These are phyloP conservation scores for Serinus canaria DNA, from an alignment of 2,113 vertebrate genomes.

Conservation along the genomic window DNA sequence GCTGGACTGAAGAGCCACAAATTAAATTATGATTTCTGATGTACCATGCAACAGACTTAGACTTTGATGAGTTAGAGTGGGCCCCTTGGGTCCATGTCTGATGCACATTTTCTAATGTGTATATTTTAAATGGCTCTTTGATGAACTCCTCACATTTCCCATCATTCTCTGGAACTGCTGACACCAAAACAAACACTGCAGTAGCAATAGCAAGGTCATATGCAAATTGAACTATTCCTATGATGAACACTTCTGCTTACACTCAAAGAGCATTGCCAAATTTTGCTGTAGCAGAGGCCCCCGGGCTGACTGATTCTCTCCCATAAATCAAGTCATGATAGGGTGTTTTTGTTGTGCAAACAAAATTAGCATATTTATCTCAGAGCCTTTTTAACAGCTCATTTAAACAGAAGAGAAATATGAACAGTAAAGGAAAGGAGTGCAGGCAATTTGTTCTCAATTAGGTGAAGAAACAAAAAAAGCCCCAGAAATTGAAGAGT, in stretches of 20 bases:
- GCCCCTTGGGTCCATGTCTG: not conserved
- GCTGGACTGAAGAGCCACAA: not conserved
- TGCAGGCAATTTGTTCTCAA: not conserved
- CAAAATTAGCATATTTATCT: not conserved
- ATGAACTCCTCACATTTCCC: not conserved
- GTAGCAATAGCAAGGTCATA: constrained; percentile 1
- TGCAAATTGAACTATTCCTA: not conserved
- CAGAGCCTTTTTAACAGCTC: not conserved
- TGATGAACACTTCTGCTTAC: not conserved
- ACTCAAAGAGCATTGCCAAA: not conserved
- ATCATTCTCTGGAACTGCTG: not conserved
- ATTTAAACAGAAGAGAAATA: constrained; percentile 3
- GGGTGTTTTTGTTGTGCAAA: not conserved
- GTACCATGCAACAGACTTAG: not conserved
- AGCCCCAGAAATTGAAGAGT: not conserved
- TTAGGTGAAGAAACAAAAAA: not conserved
- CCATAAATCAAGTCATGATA: not conserved
- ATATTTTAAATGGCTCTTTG: not conserved
- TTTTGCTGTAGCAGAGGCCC: not conserved
- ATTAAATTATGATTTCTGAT: not conserved
- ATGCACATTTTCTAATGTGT: not conserved
- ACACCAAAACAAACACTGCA: not conserved
- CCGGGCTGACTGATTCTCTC: not conserved
- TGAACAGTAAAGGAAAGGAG: not conserved
- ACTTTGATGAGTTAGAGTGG: not conserved